Base-by-base conservation (phyloP, 2,797 vertebrate species). In the Buceros bicornis region DNA sequence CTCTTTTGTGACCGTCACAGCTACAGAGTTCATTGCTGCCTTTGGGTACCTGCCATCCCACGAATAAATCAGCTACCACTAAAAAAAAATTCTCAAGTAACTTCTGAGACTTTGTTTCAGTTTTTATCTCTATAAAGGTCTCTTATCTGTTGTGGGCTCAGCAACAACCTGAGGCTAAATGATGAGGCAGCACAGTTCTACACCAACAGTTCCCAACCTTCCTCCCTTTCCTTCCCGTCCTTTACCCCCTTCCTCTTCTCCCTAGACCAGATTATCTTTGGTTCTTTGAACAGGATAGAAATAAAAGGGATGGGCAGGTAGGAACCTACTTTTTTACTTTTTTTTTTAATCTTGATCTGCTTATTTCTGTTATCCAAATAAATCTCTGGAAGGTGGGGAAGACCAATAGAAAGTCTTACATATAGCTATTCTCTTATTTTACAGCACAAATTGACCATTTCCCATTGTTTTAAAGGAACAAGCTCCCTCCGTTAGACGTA, bases 21-120 rank as follows among this genome's bases (percentile, higher is more conserved):
- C 65, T 93, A 93, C 69, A 91, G 81, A 86, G 93, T 83, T 95
- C 93, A 66, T 74, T 61, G 90, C 43, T 56, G 82, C 88, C 94
- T 92, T 53, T 83, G 88, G 72, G 88, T 79, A n/a, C 77, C 80
- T 50, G 77, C 67, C 79, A 91, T 54, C 69, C 82, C 28, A 31
- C 29, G 45, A 81, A 37, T 82, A 78, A 81, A 95, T 87, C 48
- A 95, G 56, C 91, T 88, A 94, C 26, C 42, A 42, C 45, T 50
- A 50, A 40, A 43, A 37, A 70, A 29, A 53, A 40, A 29, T 28
- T 77, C 22, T 62, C 10, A 51, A 78, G 42, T 26, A 69, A 42
- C 28, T 78, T 48, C 53, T 42, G 37, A 67, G 37, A 53, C 37
- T 62, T 35, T 37, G n/a, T 37, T 78, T 71, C 45, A 69, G 37